Evolutionary conservation across 2,888 invertebrate species (phyloP).

Genomic region (Trisateles emortualis): DNA sequence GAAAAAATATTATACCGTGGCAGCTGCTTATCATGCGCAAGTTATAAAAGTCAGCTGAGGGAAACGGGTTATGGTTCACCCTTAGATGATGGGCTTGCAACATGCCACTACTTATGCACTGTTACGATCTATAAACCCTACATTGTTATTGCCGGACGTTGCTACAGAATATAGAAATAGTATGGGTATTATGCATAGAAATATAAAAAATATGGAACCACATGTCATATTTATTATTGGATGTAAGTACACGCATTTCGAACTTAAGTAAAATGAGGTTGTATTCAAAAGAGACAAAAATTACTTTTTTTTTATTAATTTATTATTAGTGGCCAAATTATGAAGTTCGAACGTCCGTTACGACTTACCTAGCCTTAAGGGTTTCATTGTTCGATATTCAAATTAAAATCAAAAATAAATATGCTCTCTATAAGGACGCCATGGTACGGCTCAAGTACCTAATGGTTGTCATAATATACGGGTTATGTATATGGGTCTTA

Average conservation of each 20-base stretch:
- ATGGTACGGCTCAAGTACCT: no score
- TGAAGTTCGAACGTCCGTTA: no score
- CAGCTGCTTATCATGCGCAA: constrained; percentile 22
- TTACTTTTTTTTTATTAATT: background rate
- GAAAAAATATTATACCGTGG: constrained; percentile 9
- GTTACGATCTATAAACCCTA: constrained; percentile 30
- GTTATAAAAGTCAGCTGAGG: constrained; percentile 36
- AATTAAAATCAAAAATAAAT: no score
- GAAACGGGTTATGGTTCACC: constrained; percentile 39
- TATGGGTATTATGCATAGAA: background rate
- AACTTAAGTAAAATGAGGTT: background rate
- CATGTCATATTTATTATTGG: background rate
- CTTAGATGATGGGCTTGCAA: constrained; percentile 35
- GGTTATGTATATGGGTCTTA: no score
- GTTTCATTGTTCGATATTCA: no score
- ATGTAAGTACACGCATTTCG: background rate
- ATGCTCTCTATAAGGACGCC: no score
- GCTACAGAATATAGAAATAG: constrained; percentile 22
- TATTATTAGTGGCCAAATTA: no score
- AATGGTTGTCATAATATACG: no score
- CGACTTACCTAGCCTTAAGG: no score
- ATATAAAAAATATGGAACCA: background rate
- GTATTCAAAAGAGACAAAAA: background rate
- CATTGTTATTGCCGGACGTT: constrained; percentile 25
- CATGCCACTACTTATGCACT: constrained; percentile 32